Evolutionary conservation across 1,140 invertebrate species (phyloP).

Genomic region (Heliconius nattereri): DNA sequence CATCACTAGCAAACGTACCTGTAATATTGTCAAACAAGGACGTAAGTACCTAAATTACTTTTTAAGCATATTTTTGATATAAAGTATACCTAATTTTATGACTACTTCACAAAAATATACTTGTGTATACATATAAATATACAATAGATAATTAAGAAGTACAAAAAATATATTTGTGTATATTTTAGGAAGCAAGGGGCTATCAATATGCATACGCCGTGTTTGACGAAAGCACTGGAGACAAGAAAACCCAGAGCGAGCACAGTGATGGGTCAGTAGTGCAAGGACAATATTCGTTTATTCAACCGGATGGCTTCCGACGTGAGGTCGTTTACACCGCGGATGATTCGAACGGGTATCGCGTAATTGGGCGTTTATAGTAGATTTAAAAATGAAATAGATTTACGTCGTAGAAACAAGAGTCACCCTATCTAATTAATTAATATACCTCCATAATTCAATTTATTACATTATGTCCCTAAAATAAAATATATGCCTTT

Average conservation of each 20-base stretch:
- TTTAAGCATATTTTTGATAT: neutral
- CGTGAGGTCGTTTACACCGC: constrained; percentile 88
- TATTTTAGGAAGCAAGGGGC: constrained; percentile 30
- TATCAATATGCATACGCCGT: constrained; percentile 77
- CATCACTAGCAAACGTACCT: constrained; percentile 56
- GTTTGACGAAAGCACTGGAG: constrained; percentile 82
- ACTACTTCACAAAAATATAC: too few species aligned
- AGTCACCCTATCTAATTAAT: neutral
- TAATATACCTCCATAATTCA: neutral
- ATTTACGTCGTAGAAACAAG: neutral
- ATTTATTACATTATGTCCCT: neutral
- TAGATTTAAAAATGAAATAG: neutral
- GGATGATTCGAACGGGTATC: constrained; percentile 85
- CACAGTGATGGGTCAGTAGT: constrained; percentile 83
- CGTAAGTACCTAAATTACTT: constrained; percentile 51
- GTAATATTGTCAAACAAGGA: constrained; percentile 58
- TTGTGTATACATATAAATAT: too few species aligned
- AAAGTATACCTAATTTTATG: neutral
- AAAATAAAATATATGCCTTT: too few species aligned
- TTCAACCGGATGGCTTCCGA: constrained; percentile 85
- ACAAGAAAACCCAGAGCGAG: constrained; percentile 84
- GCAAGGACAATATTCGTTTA: constrained; percentile 82
- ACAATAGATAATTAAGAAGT: too few species aligned
- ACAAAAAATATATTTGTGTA: too few species aligned
- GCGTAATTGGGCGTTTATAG: constrained; percentile 10